Evolutionary conservation across 2,797 vertebrate species (phyloP).

Genomic region (Mycteria americana): DNA sequence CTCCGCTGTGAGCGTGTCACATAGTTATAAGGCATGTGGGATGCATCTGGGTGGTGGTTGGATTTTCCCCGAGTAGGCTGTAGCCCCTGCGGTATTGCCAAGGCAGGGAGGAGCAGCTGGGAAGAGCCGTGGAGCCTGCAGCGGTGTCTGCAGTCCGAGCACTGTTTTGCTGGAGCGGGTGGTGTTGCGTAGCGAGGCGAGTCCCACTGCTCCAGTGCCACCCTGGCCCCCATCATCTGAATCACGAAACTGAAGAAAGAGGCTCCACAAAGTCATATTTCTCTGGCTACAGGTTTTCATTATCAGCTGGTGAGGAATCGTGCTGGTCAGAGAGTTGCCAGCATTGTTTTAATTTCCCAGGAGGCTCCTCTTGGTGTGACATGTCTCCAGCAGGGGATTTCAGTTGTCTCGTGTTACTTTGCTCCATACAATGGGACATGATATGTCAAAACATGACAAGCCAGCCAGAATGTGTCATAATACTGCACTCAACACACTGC

Average conservation of each 20-base stretch:
- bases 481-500: not conserved
- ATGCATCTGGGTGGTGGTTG: not conserved
- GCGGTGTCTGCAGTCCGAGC: rapidly evolving
- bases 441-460: constrained; percentile 53
- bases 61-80: not conserved
- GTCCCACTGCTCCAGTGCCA: not conserved
- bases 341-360: constrained; percentile 54
- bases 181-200: not conserved
- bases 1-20: not conserved
- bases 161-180: not conserved
- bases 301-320: not conserved
- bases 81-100: not conserved
- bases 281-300: not conserved
- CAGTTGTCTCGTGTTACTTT: not conserved
- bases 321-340: not conserved
- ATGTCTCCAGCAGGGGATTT: not conserved
- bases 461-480: constrained; percentile 41
- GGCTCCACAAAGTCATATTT: not conserved
- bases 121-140: not conserved
- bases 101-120: not conserved
- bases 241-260: not conserved
- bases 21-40: not conserved
- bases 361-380: constrained; percentile 11
- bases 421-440: constrained; percentile 3
- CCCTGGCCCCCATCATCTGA: rapidly evolving